Evolutionary conservation across 1,140 invertebrate genomes (phyloP), one percentile per base, ranked within the genome.

Genomic region (Ostrea denselamellosa): DNA sequence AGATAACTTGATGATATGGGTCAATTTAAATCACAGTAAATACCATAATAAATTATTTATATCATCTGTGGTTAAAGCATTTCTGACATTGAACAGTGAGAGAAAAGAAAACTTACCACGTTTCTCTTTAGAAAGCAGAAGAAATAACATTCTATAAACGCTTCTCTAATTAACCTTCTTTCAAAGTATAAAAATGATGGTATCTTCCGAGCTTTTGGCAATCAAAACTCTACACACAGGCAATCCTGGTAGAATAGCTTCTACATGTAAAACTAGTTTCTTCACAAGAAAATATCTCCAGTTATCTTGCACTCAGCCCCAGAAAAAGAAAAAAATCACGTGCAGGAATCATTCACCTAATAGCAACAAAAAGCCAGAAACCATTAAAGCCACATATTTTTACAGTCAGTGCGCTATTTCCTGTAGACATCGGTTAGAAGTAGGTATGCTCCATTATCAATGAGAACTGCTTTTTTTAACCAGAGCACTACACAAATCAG

Each of bases 401-500:
- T 77, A 34, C 28, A 77, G 25, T 77, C 68, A 77, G 68, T 77
- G 68, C 17, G 68, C 68, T 25, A 77, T 77, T 77, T 77, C 68
- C 68, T 77, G 68, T 77, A 77, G 68, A 77, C 68, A 77, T 77
- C 28, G 68, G 68, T 77, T 77, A 77, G 68, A 77, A 77, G 68
- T 77, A 77, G 68, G 68, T 77, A 77, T 77, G 68, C 68, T 77
- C 68, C 68, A 77, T 77, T 77, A 77, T 77, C 68, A 77, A 77
- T 77, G 68, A 77, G 68, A 77, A 77, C 25, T 25, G 22, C 34
- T 62, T 77, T 77, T 77, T 71, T 77, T 77, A 28, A 77, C 68
- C 68, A 77, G 68, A 77, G 68, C 68, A 77, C 68, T 77, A 77
- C 68, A 77, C 68, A 77, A 77, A 77, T 77, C 68, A 77, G 68